These are phyloP conservation scores for Disparrhopalites patrizii DNA, from an alignment of 2,888 invertebrate genomes.

Conservation along the genomic window DNA sequence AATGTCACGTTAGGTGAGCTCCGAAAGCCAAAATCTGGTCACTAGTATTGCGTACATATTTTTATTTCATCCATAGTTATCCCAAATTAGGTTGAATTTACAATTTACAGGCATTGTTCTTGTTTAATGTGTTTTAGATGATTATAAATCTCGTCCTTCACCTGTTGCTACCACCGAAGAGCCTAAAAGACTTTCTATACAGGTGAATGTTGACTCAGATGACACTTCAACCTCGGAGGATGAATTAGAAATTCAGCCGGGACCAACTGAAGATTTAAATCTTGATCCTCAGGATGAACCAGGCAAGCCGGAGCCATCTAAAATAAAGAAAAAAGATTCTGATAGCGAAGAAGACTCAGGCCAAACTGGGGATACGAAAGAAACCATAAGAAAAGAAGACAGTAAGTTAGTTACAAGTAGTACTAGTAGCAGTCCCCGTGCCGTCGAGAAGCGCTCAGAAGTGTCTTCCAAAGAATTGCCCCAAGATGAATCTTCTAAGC, in stretches of 20 bases:
- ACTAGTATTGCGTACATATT: too few relatives aligned
- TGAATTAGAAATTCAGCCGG: slow-evolving; percentile 23
- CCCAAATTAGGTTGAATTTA: too few relatives aligned
- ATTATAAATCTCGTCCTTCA: neutral
- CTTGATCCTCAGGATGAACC: neutral
- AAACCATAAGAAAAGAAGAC: neutral
- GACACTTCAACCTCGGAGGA: slow-evolving; percentile 12
- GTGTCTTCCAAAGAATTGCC: neutral
- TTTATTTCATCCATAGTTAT: too few relatives aligned
- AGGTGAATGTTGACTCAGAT: slow-evolving; percentile 25
- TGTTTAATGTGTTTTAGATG: slow-evolving; percentile 2
- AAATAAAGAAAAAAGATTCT: neutral
- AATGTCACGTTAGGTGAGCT: slow-evolving; percentile 24
- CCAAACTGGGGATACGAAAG: neutral
- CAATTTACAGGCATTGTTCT: too few relatives aligned
- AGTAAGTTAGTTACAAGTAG: neutral
- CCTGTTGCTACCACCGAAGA: neutral
- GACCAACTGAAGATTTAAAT: slow-evolving; percentile 20
- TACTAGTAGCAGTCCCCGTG: neutral
- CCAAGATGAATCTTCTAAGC: neutral
- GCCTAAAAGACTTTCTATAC: slow-evolving; percentile 26
- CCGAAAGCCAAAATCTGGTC: too few relatives aligned
- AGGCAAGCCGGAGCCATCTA: neutral
- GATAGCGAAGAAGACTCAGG: neutral
- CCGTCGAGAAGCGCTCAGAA: neutral